Evolutionary conservation across 2,113 vertebrate genomes (phyloP).

Genomic region (Thamnaconus septentrionalis): DNA sequence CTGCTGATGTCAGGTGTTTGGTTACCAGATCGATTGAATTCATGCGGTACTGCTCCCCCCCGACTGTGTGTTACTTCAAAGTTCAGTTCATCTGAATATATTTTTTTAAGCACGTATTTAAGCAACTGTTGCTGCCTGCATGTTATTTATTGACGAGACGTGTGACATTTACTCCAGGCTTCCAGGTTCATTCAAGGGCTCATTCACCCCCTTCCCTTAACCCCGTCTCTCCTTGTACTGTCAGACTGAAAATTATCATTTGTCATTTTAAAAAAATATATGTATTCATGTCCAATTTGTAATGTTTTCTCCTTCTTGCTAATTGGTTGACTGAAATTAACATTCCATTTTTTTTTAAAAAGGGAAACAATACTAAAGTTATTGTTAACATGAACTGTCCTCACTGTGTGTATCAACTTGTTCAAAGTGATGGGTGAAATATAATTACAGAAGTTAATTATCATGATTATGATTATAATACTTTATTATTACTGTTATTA

Average conservation of each 20-base stretch:
- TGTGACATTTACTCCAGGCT: constrained; percentile 2
- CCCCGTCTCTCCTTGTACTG: background rate
- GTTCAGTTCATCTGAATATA: constrained; percentile 3
- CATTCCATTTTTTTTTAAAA: no score
- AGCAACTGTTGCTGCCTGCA: background rate
- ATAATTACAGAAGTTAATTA: no score
- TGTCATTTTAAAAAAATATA: no score
- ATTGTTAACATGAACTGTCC: constrained; percentile 4
- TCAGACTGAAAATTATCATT: constrained; percentile 13
- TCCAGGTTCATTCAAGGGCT: constrained; percentile 30
- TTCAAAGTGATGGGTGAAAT: no score
- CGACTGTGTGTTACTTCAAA: constrained; percentile 5
- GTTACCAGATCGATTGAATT: constrained; percentile 18
- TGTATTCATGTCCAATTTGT: no score
- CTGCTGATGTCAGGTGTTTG: constrained; percentile 18
- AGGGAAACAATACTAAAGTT: no score
- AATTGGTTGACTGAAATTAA: no score
- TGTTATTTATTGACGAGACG: constrained; percentile 5
- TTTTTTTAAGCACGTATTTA: constrained; percentile 7
- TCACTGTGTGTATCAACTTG: constrained; percentile 6
- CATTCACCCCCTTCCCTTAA: constrained; percentile 8
- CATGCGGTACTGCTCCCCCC: constrained; percentile 10
- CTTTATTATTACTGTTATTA: constrained; percentile 9
- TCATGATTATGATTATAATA: no score
- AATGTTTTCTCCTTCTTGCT: no score